Base-by-base conservation (phyloP, 1,140 invertebrate species). In the Drosophila micromelanica region DNA sequence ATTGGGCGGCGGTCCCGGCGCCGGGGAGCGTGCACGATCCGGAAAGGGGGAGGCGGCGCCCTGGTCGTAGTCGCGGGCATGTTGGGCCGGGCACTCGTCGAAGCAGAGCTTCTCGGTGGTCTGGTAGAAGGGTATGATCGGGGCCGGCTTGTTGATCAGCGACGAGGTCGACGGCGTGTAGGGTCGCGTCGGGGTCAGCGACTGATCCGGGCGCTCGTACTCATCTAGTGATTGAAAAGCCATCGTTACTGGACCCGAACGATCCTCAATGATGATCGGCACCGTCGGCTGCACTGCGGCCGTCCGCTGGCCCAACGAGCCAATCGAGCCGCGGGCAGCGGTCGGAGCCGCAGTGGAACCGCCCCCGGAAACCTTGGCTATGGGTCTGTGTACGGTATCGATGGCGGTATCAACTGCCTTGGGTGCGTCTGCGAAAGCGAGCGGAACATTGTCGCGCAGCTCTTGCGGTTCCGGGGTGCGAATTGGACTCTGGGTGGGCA, bases 111-210 rank as follows among this genome's bases (percentile, higher is more conserved):
- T 95, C 90, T 94, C 94, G 89, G 80, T 57, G 12, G 91, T 92
- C 73, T 95, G 94, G 84, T 95, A 95, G 85, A 93, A 94, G 15
- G 95, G 95, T 62, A 95, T 93, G 57, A 94, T 93, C 11, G 94
- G 94, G 0, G 94, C 94, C 52, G 94, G 94, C 92, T 95, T 95
- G 90, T 94, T 95, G 60, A 94, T 95, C 90, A 94, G 89, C 90
- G 94, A 95, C 5, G 48, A 60, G 32, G 13, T 13, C 37, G 45
- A 68, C 2, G 94, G 94, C 49, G 94, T 95, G 60, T 93, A 93
- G 23, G 94, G 92, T 48, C 94, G 65, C 0, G 71, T 74, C n/a
- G 82, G 79, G 17, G 78, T 85, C 61, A 76, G 56, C 91, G 93
- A 76, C 92, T 94, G 75, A 68, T 92, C 91, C 86, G 73, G 73